These are phyloP conservation scores for Thelaira solivaga DNA, from an alignment of 2,888 invertebrate species.

Conservation along the genomic window DNA sequence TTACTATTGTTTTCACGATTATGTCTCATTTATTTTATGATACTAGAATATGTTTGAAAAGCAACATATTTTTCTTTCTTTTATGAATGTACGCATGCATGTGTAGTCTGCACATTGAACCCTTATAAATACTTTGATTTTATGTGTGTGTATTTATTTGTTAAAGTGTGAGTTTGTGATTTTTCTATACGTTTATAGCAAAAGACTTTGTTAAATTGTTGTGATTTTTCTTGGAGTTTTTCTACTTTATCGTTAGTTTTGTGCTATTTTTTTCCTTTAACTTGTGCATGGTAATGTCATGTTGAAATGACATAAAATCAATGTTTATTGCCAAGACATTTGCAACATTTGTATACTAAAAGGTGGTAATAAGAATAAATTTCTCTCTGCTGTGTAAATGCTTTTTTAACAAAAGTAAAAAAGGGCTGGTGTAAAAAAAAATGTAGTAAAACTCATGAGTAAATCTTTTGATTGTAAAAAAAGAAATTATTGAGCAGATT, in stretches of 20 bases:
- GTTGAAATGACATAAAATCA: constrained; percentile 63
- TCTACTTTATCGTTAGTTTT: constrained; percentile 19
- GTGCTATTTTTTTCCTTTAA: background rate
- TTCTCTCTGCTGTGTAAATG: background rate
- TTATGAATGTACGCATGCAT: background rate
- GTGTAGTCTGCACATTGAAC: constrained; percentile 10
- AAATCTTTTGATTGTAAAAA: no score
- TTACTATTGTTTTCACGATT: constrained; percentile 47
- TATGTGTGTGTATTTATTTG: constrained; percentile 17
- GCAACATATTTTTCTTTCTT: background rate
- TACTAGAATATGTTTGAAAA: constrained; percentile 43
- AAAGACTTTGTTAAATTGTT: constrained; percentile 54
- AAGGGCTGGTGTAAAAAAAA: no score
- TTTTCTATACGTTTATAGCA: background rate
- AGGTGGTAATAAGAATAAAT: constrained; percentile 35
- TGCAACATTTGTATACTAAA: constrained; percentile 57
- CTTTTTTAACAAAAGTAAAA: no score
- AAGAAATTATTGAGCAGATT: no score
- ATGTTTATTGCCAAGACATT: constrained; percentile 60
- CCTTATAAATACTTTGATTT: constrained; percentile 48
- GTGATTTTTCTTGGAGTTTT: constrained; percentile 51
- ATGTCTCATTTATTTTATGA: constrained; percentile 59
- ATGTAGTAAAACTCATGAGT: no score
- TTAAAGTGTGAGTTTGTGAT: background rate
- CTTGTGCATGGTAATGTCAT: constrained; percentile 55